Conservation (phyloP, 2,797 vertebrate species). For the Epinephelus malabaricus region DNA sequence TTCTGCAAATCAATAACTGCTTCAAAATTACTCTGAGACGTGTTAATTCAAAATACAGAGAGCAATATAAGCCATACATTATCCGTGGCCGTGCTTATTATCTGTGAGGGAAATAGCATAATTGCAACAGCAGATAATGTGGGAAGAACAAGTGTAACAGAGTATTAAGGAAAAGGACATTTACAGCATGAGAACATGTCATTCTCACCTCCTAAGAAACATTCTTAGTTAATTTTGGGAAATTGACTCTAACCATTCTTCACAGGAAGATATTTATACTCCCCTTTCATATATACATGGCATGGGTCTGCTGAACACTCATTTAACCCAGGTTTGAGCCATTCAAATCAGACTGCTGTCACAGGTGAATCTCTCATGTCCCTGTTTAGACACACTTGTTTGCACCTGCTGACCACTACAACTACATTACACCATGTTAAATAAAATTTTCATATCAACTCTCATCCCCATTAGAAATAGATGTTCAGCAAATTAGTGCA, state of each 20-base stretch:
- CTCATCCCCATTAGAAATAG: not conserved
- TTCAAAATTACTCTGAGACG: not conserved
- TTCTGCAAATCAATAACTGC: not conserved
- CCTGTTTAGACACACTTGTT: not conserved
- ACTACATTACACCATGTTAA: not conserved
- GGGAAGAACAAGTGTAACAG: not conserved
- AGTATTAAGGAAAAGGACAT: not conserved
- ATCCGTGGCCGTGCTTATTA: not conserved
- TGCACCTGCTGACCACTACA: not conserved
- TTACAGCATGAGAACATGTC: not conserved
- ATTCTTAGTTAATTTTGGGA: not conserved
- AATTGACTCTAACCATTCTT: not conserved
- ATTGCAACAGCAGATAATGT: not conserved
- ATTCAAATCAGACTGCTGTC: constrained; percentile 3
- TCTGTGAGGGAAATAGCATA: not conserved
- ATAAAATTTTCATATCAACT: not conserved
- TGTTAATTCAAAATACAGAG: not conserved
- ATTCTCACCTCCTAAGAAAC: not conserved
- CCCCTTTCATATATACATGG: not conserved
- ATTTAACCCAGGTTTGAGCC: not conserved
- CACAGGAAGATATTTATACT: not conserved
- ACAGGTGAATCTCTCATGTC: no score
- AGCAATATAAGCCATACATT: not conserved
- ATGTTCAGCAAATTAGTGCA: not conserved
- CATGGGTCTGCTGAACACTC: not conserved